phyloP scores from a whole-genome alignment of 2,888 invertebrate species.

The Lepeophtheirus nordmannii region DNA sequence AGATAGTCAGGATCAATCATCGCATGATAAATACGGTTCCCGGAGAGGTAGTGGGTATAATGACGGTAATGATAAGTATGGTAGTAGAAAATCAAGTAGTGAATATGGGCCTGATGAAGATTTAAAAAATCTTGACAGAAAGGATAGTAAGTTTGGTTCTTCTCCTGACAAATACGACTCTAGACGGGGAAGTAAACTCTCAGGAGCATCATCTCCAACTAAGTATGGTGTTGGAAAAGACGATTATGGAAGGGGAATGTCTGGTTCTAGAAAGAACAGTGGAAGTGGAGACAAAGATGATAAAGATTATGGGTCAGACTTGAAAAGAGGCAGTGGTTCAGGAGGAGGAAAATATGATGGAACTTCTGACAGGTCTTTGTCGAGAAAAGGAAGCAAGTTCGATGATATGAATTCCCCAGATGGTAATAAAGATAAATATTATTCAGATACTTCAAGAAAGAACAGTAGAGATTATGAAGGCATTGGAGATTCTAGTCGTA shows the following conservation, averaged over 20 bases:
- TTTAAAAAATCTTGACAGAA: neutral
- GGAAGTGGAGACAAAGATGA: neutral
- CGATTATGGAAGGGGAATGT: neutral
- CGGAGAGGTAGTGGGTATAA: neutral
- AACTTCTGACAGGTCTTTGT: neutral
- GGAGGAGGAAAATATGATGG: too few relatives aligned
- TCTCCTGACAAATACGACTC: neutral
- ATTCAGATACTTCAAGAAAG: too few relatives aligned
- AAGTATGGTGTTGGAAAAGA: neutral
- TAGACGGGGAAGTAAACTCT: slow-evolving; percentile 2
- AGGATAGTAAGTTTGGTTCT: too few relatives aligned
- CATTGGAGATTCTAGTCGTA: too few relatives aligned
- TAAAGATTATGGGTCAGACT: neutral
- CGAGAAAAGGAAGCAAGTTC: neutral
- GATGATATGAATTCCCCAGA: neutral
- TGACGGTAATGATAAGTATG: neutral
- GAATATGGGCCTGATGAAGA: neutral
- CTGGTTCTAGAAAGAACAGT: neutral
- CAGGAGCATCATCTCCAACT: neutral
- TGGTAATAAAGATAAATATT: neutral
- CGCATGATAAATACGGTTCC: neutral
- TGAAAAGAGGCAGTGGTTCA: neutral
- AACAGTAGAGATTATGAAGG: too few relatives aligned
- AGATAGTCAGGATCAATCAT: neutral
- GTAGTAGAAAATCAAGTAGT: slow-evolving; percentile 1